Conservation (phyloP, 2,797 vertebrate species). For the Labroides dimidiatus region DNA sequence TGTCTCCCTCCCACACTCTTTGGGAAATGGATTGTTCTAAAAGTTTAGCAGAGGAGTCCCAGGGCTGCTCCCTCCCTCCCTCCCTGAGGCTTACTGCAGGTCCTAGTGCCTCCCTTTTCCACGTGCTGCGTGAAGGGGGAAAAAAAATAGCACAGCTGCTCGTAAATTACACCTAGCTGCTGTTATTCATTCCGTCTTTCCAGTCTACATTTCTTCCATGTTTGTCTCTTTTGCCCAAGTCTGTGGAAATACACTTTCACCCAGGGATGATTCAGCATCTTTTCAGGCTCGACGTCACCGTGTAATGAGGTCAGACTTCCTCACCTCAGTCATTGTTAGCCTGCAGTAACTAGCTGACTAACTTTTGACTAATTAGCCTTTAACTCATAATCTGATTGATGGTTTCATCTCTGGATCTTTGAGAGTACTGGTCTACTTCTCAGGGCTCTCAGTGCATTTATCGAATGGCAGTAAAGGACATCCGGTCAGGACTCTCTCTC, state of each 20-base stretch:
- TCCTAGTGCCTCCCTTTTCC: constrained; percentile 81
- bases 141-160: constrained; percentile 41
- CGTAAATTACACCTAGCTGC: constrained; percentile 45
- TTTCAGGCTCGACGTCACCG: constrained; percentile 26
- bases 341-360: background rate
- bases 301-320: constrained; percentile 7
- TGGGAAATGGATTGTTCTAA: constrained; percentile 85
- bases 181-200: constrained; percentile 50
- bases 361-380: too few species aligned
- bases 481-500: too few species aligned
- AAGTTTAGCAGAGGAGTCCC: constrained; percentile 80
- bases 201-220: constrained; percentile 21
- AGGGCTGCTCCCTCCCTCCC: constrained; percentile 74
- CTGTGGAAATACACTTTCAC: constrained; percentile 38
- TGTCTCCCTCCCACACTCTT: constrained; percentile 80
- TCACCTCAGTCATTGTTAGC: constrained; percentile 42
- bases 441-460: too few species aligned
- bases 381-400: too few species aligned
- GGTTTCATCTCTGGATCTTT: too few species aligned
- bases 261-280: constrained; percentile 24
- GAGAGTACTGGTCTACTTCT: too few species aligned
- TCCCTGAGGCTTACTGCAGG: constrained; percentile 59
- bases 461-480: too few species aligned
- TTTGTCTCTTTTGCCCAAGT: background rate
- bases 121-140: constrained; percentile 1